Evolutionary conservation across 1,140 invertebrate species (phyloP), one percentile per base, ranked within the genome.

Genomic region (Hormaphis cornu): DNA sequence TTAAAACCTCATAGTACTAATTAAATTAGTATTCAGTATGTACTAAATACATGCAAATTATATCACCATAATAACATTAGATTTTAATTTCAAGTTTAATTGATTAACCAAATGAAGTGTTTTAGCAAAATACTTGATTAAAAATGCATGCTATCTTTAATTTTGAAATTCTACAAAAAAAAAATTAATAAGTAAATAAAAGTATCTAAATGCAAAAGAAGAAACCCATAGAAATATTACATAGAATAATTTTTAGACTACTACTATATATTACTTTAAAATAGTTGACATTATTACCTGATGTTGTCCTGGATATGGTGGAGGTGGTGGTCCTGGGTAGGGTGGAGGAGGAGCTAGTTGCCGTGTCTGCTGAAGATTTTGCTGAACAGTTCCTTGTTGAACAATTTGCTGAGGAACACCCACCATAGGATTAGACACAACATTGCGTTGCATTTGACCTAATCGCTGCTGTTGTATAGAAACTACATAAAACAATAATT

Each of bases 281-380:
- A 61, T 37, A 24, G n/a, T 18, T 14, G 8, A 42, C 20, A 7
- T 46, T 22, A 26, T 53, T 53, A 72, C 66, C 44, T 70, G 58
- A 52, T 63, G 28, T 30, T 66, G 70, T 42, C 82, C 84, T 58
- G 86, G 85, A 78, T 86, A 86, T 3, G 86, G 86, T 28, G 85
- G 85, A 16, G 84, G 85, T 24, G 82, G 83, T 24, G 82, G 83
- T 28, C 81, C 82, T 9, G 82, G 82, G 76, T 83, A 83, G 30
- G 85, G 85, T 30, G 85, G 85, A 75, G 80, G 78, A 70, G 79
- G 74, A 10, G 79, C 77, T 14, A 71, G 44, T n/a, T 46, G 59
- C 3, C 58, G 61, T 0, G 53, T 48, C 44, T 61, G 58, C 6
- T 22, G 44, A 44, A 20, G 5, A 46, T 2, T 46, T 33, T 6